These are phyloP conservation scores for Apamea monoglypha DNA, from an alignment of 2,888 invertebrate genomes.

Conservation along the genomic window DNA sequence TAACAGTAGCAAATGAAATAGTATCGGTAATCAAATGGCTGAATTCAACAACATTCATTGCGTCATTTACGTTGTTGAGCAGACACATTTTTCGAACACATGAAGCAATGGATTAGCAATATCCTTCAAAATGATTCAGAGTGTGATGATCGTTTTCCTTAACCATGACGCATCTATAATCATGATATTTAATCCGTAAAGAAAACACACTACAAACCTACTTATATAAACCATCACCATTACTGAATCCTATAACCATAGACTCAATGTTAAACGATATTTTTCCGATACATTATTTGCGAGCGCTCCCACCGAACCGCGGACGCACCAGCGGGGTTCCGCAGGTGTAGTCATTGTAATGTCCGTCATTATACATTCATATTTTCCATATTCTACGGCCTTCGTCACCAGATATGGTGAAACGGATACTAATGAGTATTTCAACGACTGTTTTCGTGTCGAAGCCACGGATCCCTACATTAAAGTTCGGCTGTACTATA, in stretches of 20 bases:
- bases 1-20: too few species aligned
- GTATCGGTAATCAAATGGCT: too few species aligned
- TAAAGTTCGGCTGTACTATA: conserved; percentile 7
- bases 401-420: conserved; percentile 17
- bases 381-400: conserved; percentile 15
- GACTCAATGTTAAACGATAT: conserved; percentile 15
- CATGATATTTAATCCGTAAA: background rate
- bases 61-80: too few species aligned
- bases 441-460: conserved; percentile 9
- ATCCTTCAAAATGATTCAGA: too few species aligned
- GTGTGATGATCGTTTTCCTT: too few species aligned
- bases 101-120: too few species aligned
- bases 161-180: background rate
- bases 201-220: conserved; percentile 14
- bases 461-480: conserved; percentile 10
- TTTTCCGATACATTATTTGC: conserved; percentile 11
- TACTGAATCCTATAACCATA: conserved; percentile 1
- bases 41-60: too few species aligned
- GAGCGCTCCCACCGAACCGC: conserved; percentile 10
- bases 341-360: conserved; percentile 24
- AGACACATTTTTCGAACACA: too few species aligned
- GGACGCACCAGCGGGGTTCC: conserved; percentile 12
- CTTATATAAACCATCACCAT: background rate
- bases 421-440: conserved; percentile 17
- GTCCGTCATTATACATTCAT: conserved; percentile 20